Evolutionary conservation across 2,113 vertebrate genomes (phyloP).

Genomic region (Mionectes macconnelli): DNA sequence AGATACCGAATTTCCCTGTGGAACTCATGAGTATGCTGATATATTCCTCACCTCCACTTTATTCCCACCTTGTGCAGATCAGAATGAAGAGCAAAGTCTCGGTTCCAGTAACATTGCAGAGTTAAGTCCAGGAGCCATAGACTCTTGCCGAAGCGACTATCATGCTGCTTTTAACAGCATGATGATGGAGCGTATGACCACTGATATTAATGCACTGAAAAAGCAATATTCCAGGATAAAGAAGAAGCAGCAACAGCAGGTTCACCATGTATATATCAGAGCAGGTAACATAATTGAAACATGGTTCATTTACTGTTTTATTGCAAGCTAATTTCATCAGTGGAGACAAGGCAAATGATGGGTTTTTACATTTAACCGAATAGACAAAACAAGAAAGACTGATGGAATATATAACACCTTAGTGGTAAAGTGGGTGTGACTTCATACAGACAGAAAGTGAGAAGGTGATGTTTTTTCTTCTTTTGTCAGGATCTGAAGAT

Average conservation of each 20-base stretch:
- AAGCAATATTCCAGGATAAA: constrained; percentile 93
- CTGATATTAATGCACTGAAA: constrained; percentile 91
- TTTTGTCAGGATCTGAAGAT: constrained; percentile 77
- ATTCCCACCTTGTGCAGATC: constrained; percentile 73
- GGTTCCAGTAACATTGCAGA: constrained; percentile 87
- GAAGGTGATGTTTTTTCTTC: constrained; percentile 50
- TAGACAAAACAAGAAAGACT: background rate
- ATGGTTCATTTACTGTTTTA: background rate
- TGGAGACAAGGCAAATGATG: background rate
- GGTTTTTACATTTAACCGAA: background rate
- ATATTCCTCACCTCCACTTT: background rate
- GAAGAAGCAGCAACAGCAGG: constrained; percentile 93
- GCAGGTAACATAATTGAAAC: constrained; percentile 79
- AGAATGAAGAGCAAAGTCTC: constrained; percentile 79
- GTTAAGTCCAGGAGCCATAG: constrained; percentile 92
- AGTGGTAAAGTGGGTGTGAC: background rate
- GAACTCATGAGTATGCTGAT: background rate
- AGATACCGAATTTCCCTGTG: background rate
- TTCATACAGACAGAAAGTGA: background rate
- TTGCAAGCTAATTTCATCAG: background rate
- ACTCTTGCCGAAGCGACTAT: constrained; percentile 87
- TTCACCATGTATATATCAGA: constrained; percentile 89
- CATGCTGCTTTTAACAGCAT: constrained; percentile 94
- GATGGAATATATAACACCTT: background rate
- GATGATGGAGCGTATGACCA: constrained; percentile 99